Evolutionary conservation across 1,140 invertebrate genomes (phyloP), one percentile per base, ranked within the genome.

Genomic region (Habropoda laboriosa): DNA sequence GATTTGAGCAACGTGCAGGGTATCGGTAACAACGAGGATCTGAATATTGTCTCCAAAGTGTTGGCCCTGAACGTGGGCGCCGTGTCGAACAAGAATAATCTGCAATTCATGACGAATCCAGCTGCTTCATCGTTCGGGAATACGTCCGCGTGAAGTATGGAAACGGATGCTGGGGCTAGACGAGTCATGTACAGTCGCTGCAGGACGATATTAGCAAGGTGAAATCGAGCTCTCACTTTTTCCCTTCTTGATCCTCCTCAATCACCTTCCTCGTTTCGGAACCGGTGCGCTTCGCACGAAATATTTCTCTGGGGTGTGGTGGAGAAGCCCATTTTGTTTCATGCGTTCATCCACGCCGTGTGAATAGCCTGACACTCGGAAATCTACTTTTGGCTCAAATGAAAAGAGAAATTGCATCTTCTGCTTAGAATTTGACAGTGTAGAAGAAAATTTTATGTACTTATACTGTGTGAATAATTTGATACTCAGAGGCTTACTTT

Each of bases 1-100:
- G 91, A 92, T 18, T 76, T 93, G 42, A 85, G 88, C 13, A 89
- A 81, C 7, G 84, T 84, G 0, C 91, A 88, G 12, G 90, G 91
- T 0, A 87, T 86, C 0, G 90, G 93, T 82, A 93, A 93, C 51
- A 94, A 95, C 79, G 95, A 96, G 92, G 96, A 97, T 87, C 93
- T 97, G 38, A 96, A 96, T 89, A 96, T 97, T 80, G 96, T 97
- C 24, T 96, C 96, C 24, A 97, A 97, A 92, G 95, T 97, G 53
- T 91, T 97, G 74, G 95, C 96, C 27, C 92, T 96, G 47, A 96
- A 96, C 90, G 96, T 96, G 82, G 95, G 95, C 49, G 89, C 92
- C 0, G 5, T 91, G 1, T 91, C 92, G 0, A 67, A 55, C 10
- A 87, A 87, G 60, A 87, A 84, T n/a, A n/a, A n/a, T 71, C 49